These are phyloP conservation scores for Campodea augens DNA, from an alignment of 1,140 invertebrate species.

Conservation along the genomic window DNA sequence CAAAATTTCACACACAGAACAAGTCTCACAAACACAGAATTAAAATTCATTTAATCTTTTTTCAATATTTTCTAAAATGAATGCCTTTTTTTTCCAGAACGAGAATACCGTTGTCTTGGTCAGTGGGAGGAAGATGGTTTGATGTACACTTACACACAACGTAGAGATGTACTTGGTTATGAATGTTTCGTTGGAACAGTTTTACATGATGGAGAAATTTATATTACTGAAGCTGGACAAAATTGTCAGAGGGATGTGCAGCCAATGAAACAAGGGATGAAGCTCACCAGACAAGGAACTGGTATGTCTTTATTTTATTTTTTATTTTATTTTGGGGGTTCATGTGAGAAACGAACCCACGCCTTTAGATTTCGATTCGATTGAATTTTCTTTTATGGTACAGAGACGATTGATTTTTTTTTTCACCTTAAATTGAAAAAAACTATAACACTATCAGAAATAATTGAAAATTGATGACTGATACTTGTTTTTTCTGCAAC, in stretches of 20 bases:
- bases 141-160: conserved; percentile 47
- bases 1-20: no score
- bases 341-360: not conserved
- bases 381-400: not conserved
- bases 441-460: not conserved
- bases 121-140: conserved; percentile 46
- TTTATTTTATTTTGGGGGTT: not conserved
- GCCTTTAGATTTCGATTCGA: no score
- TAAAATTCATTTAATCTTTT: no score
- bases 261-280: conserved; percentile 41
- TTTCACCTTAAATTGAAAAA: not conserved
- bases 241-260: conserved; percentile 43
- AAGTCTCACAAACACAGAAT: no score
- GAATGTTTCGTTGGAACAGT: conserved; percentile 52
- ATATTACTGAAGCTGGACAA: conserved; percentile 47
- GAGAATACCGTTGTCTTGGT: conserved; percentile 46
- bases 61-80: no score
- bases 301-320: not conserved
- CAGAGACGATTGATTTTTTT: not conserved
- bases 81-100: conserved; percentile 29
- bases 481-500: no score
- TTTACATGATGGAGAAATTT: conserved; percentile 38
- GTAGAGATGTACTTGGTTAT: conserved; percentile 39
- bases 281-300: conserved; percentile 34
- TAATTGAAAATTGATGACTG: not conserved